Evolutionary conservation across 2,113 vertebrate genomes (phyloP).

Genomic region (Numida meleagris): DNA sequence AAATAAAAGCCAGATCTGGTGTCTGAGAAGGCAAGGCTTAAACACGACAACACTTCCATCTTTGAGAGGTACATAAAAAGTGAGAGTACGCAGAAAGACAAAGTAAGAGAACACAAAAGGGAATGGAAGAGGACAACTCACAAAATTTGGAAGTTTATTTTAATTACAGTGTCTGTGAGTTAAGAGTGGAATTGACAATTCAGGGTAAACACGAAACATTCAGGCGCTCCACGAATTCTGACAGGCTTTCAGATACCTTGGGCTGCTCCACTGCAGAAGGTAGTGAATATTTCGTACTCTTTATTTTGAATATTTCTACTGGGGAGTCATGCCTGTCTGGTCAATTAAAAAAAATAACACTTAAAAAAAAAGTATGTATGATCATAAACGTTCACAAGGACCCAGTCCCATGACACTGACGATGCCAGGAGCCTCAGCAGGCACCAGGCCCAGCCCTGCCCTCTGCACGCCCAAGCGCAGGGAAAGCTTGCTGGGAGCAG

Average conservation of each 20-base stretch:
- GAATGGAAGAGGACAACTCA: neutral
- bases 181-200: neutral
- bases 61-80: neutral
- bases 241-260: constrained; percentile 12
- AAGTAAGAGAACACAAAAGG: neutral
- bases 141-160: neutral
- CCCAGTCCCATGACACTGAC: neutral
- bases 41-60: neutral
- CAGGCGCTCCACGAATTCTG: neutral
- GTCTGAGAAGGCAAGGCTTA: neutral
- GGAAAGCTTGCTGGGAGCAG: neutral
- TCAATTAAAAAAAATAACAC: constrained; percentile 15
- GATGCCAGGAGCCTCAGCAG: neutral
- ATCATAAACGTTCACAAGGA: neutral
- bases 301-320: constrained; percentile 45
- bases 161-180: neutral
- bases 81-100: neutral
- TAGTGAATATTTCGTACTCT: constrained; percentile 69
- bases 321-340: neutral
- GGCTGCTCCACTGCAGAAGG: constrained; percentile 1
- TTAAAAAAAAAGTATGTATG: neutral
- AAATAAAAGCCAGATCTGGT: neutral
- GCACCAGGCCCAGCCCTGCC: neutral
- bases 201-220: neutral
- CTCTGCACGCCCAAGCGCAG: too few relatives aligned